These are phyloP conservation scores for Rhabditophanes sp. DNA, from an alignment of 2,888 invertebrate genomes.

Conservation along the genomic window DNA sequence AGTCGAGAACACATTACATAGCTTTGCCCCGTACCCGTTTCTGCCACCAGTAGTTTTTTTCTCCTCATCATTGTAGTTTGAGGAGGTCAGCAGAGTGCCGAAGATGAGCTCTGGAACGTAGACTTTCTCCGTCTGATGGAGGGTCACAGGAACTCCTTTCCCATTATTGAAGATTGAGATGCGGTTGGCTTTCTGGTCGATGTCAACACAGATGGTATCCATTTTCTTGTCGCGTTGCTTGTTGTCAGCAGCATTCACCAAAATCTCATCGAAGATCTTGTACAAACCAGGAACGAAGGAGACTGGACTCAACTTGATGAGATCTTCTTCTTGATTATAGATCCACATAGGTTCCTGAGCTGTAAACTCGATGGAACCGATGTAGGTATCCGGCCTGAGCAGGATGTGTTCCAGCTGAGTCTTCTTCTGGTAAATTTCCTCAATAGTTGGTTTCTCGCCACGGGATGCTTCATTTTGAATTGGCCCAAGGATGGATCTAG, in stretches of 20 bases:
- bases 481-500: too few species aligned
- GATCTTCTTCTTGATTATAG: conserved; percentile 57
- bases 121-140: conserved; percentile 74
- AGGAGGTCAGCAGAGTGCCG: conserved; percentile 86
- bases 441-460: conserved; percentile 58
- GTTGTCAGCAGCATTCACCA: conserved; percentile 55
- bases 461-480: too few species aligned
- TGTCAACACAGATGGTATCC: conserved; percentile 52
- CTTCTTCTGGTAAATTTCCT: conserved; percentile 93
- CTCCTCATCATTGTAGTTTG: conserved; percentile 90
- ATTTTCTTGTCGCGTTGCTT: conserved; percentile 19
- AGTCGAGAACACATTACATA: conserved; percentile 91
- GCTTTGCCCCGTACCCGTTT: conserved; percentile 93
- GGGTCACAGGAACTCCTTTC: conserved; percentile 80
- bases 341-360: conserved; percentile 92
- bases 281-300: conserved; percentile 85
- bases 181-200: conserved; percentile 45
- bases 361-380: conserved; percentile 59
- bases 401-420: conserved; percentile 92
- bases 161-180: conserved; percentile 44
- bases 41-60: conserved; percentile 72
- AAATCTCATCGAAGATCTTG: conserved; percentile 96
- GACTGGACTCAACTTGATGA: conserved; percentile 67
- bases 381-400: conserved; percentile 91
- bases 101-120: conserved; percentile 96